A percentile compares a stretch with the other conserved stretches of the same genome.
Evolutionary conservation across 2,888 invertebrate species (phyloP).

Genomic region (Spisula subtruncata): DNA sequence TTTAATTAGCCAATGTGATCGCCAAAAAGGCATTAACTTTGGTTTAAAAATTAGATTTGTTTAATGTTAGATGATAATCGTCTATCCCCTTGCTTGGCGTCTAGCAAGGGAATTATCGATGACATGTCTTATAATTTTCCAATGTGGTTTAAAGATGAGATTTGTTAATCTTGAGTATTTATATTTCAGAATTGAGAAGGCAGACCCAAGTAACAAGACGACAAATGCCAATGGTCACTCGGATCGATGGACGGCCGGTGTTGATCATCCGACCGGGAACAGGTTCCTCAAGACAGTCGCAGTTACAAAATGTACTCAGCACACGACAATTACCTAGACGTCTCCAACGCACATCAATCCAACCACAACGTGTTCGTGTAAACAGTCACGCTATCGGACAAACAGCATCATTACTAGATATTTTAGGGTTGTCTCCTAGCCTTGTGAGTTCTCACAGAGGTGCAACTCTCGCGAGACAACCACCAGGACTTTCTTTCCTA

Average conservation of each 20-base stretch:
- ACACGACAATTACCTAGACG: neutral
- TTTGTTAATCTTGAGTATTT: too few relatives aligned
- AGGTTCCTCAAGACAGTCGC: neutral
- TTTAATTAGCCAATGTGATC: too few relatives aligned
- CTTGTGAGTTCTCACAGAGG: neutral
- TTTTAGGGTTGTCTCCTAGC: slow-evolving; percentile 28
- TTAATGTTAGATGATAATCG: too few relatives aligned
- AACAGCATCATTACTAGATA: neutral
- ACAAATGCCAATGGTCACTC: neutral
- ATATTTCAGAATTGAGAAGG: neutral
- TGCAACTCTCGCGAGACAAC: neutral
- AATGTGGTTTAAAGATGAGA: too few relatives aligned
- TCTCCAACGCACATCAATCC: neutral
- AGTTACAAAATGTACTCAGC: neutral
- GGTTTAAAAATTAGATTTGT: too few relatives aligned
- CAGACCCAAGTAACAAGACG: neutral
- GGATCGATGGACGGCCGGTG: slow-evolving; percentile 1
- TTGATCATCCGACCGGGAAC: neutral
- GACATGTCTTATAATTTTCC: too few relatives aligned
- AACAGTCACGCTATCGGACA: neutral
- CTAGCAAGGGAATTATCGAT: too few relatives aligned
- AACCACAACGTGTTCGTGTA: neutral
- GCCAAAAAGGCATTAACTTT: too few relatives aligned
- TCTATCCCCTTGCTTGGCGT: too few relatives aligned
- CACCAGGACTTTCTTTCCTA: slow-evolving; percentile 25